Base-by-base conservation (phyloP, 2,113 vertebrate genomes). In the Stercorarius parasiticus region DNA sequence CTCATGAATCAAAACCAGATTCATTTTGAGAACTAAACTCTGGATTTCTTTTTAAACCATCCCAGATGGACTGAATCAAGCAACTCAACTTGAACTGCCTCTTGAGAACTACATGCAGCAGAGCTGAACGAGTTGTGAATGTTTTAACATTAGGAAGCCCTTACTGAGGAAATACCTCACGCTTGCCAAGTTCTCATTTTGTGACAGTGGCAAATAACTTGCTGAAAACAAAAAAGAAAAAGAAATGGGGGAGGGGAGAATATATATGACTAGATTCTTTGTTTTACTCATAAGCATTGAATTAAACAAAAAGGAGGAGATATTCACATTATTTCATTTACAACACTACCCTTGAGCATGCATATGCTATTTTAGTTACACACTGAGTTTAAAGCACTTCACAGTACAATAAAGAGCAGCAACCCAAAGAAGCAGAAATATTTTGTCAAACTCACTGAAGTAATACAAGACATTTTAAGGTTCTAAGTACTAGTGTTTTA, bases 121-220 rank as follows among this genome's bases (percentile, higher is more conserved):
- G 92, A 76, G 74, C 56, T 47, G 30, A 74, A 25, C 2, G 29
- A 87, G 27, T 2, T 52, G 61, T 2, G 23, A 76, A 47, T 1
- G 0, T 32, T 64, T 82, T n/a, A 69, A 56, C n/a, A 29, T 62
- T 38, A 55, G 56, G 66, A 93, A 92, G 82, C 16, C 49, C 49
- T 86, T 25, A 61, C 56, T 61, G 74, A 90, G 71, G 67, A 95
- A 93, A 80, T 73, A 65, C 49, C 42, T 88, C 76, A 80, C 71
- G 15, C 21, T 80, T 58, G 88, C 38, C 59, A 86, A 88, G 67
- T 73, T 93, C 49, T 92, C 79, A 70, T 90, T 96, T 86, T 93
- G 36, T n/a, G 32, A 83, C 82, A 81, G 32, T 30, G 90, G 34
- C 40, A 86, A 95, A 66, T 42, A 66, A 88, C 52, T 92, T 83